Evolutionary conservation across 2,888 invertebrate genomes (phyloP), one percentile per base, ranked within the genome.

Genomic region (Antitype chi): DNA sequence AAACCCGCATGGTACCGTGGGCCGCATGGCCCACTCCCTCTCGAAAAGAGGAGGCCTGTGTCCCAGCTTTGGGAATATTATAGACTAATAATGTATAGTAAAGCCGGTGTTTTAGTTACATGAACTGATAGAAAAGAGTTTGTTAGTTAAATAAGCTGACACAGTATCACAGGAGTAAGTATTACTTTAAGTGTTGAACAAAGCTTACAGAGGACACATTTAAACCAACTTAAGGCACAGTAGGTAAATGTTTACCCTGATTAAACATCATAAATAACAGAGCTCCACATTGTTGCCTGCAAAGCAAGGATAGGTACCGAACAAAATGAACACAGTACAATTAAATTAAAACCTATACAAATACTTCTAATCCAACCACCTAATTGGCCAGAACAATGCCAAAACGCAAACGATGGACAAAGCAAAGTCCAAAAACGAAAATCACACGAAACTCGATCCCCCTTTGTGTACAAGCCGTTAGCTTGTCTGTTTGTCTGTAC

Each of bases 401-500:
- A 84, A 74, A 83, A 79, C 63, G 64, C 74, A 78, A 80, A 87
- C 81, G 75, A 57, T 76, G 70, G 74, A 80, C 57, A 74, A 76
- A 80, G 57, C 52, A 64, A 81, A 78, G 74, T 76, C 75, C 52
- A 77, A 81, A 86, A 83, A 83, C 73, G 49, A 87, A 81, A 80
- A 86, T 78, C 76, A 72, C 74, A 75, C 81, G 84, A 79, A 86
- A 87, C 81, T 73, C 74, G 80, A 87, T 85, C 82, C 59, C 70
- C 80, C 86, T 85, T 89, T 91, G 90, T 93, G 91, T 89, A 91
- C 92, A 90, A 89, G 89, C 90, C 93, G 90, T 92, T 92, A 92
- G 89, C 85, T 87, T 88, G 91, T 91, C 88, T 90, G 92, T 94
- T 92, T 91, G 90, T 91, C 88, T 94, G 89, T 92, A 90, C 92